These are phyloP conservation scores for Manacus vitellinus DNA, from an alignment of 2,113 vertebrate genomes.

Conservation along the genomic window DNA sequence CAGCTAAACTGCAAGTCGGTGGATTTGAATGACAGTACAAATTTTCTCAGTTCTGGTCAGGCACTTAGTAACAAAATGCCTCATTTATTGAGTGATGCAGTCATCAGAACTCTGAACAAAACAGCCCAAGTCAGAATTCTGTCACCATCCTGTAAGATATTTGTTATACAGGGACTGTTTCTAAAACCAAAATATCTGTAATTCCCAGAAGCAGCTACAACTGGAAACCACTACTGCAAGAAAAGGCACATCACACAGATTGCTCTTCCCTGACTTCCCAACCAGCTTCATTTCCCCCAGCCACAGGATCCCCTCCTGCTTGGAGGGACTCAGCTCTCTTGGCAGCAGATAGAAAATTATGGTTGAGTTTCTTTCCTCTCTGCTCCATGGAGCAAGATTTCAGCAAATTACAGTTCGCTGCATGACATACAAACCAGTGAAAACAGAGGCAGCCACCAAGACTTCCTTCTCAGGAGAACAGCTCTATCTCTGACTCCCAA, in stretches of 20 bases:
- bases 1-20: slow-evolving; percentile 53
- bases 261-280: background rate
- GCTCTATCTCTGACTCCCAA: background rate
- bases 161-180: background rate
- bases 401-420: background rate
- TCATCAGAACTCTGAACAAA: slow-evolving; percentile 58
- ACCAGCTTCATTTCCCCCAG: background rate
- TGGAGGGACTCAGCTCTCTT: background rate
- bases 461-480: background rate
- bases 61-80: slow-evolving; percentile 3
- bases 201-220: background rate
- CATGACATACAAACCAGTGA: background rate
- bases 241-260: background rate
- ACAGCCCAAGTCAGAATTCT: background rate
- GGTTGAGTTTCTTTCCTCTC: background rate
- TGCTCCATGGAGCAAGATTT: background rate
- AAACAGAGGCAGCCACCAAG: background rate
- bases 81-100: slow-evolving; percentile 13
- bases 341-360: background rate
- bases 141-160: background rate
- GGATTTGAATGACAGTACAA: slow-evolving; percentile 61
- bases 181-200: background rate
- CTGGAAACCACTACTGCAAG: background rate
- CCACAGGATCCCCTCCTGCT: background rate
- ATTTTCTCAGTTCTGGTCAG: slow-evolving; percentile 39